A percentile compares a stretch with the other conserved stretches of the same genome.
These are phyloP conservation scores for Galaxias olidus DNA, from an alignment of 2,797 vertebrate genomes.

Conservation along the genomic window DNA sequence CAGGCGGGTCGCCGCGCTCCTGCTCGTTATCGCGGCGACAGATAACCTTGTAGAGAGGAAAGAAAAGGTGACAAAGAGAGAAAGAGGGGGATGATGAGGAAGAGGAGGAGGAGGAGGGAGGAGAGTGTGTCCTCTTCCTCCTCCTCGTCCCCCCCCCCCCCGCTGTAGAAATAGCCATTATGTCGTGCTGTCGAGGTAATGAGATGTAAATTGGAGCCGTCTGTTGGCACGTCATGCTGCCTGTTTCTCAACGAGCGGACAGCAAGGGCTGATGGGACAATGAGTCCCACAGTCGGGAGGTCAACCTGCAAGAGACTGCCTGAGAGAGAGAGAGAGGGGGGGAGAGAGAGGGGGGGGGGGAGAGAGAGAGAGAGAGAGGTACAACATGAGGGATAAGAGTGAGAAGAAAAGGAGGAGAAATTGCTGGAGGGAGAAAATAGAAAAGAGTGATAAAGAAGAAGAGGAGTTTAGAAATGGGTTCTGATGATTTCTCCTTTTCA, in stretches of 20 bases:
- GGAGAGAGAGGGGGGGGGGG: background rate
- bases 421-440: background rate
- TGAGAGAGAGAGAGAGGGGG: slow-evolving; percentile 4
- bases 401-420: background rate
- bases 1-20: slow-evolving; percentile 62
- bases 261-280: slow-evolving; percentile 50
- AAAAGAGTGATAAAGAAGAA: background rate
- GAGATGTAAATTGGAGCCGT: slow-evolving; percentile 73
- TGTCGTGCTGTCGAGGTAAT: slow-evolving; percentile 54
- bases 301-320: slow-evolving; percentile 40
- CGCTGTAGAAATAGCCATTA: slow-evolving; percentile 37
- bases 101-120: slow-evolving; percentile 56
- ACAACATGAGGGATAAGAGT: background rate
- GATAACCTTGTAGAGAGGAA: slow-evolving; percentile 79
- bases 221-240: slow-evolving; percentile 47
- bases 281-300: slow-evolving; percentile 41
- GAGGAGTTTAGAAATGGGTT: too few species aligned
- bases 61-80: slow-evolving; percentile 42
- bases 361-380: background rate
- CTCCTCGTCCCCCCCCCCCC: slow-evolving; percentile 22
- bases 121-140: slow-evolving; percentile 18
- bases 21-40: slow-evolving; percentile 75
- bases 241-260: slow-evolving; percentile 56
- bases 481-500: too few species aligned
- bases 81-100: slow-evolving; percentile 2